Evolutionary conservation across 2,888 invertebrate genomes (phyloP), one percentile per base, ranked within the genome.

Genomic region (Adelognathus sp.): DNA sequence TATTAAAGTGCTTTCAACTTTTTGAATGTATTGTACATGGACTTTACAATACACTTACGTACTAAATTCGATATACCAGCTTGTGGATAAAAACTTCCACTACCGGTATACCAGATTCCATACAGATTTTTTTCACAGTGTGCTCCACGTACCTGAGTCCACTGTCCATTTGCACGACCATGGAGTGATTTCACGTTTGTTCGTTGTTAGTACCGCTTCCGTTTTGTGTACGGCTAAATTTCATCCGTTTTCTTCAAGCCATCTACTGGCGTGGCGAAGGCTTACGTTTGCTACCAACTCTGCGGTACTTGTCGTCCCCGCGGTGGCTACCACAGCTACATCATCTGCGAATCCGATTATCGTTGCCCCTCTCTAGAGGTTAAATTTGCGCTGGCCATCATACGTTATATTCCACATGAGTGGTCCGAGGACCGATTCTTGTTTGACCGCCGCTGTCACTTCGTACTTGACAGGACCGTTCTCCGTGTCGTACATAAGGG

Each of bases 321-420:
- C 71, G 4, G 33, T 33, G 3, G 31, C 50, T 2, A 63, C 52
- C 3, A n/a, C n/a, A n/a, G n/a, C n/a, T n/a, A n/a, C n/a, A n/a
- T n/a, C n/a, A n/a, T n/a, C n/a, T n/a, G n/a, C n/a, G n/a, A n/a
- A n/a, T n/a, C n/a, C n/a, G n/a, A n/a, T n/a, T n/a, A n/a, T n/a
- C n/a, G n/a, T n/a, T 14, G 27, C 63, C 0, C 41, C 74, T 1
- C 33, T 36, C 0, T 54, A 63, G 1, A 69, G 54, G 0, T 6
- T 5, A 11, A 46, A 41, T 6, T 41, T 36, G 0, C 71, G 61
- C 14, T 71, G 54, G 5, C 63, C 76, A 16, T 76, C 71, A 29
- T 76, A 70, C 64, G 58, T 39, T 16, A 78, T 18, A 33, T 78
- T 67, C 58, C 73, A 77, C 9, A 72, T 11, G 16, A 77, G 46